These are phyloP conservation scores for Lithophane leautieri DNA, from an alignment of 2,888 invertebrate species.

Conservation along the genomic window DNA sequence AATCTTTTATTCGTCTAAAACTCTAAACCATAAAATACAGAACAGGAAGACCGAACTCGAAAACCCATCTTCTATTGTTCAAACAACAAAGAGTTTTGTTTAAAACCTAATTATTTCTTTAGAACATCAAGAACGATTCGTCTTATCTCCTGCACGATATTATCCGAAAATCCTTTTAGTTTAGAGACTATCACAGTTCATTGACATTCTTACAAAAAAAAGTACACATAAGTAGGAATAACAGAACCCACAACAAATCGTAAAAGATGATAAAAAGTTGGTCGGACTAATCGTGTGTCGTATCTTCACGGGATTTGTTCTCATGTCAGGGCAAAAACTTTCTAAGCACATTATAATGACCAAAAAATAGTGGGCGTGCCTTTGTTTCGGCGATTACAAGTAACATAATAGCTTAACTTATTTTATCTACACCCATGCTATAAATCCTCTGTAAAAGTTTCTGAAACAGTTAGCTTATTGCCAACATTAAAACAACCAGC, in stretches of 20 bases:
- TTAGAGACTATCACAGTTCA: conserved; percentile 12
- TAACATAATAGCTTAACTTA: conserved; percentile 1
- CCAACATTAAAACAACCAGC: too few relatives aligned
- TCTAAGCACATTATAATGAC: neutral
- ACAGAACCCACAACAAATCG: conserved; percentile 7
- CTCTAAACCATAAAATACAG: neutral
- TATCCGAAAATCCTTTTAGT: conserved; percentile 10
- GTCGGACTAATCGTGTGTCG: conserved; percentile 4
- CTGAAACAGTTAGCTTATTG: too few relatives aligned
- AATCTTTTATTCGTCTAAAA: neutral
- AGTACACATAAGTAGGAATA: conserved; percentile 3
- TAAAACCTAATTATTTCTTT: conserved; percentile 16
- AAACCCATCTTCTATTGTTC: neutral
- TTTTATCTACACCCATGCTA: too few relatives aligned
- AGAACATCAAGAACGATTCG: conserved; percentile 13
- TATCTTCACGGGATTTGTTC: neutral
- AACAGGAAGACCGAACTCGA: neutral
- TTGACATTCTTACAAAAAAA: conserved; percentile 6
- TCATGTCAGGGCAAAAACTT: conserved; percentile 28
- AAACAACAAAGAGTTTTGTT: conserved; percentile 12
- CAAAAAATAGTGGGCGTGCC: neutral
- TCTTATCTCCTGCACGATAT: conserved; percentile 9
- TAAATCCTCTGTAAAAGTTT: too few relatives aligned
- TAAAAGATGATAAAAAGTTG: conserved; percentile 32
- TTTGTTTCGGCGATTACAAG: neutral